Conservation (phyloP, 2,797 vertebrate genomes). For the Lepus townsendii region DNA sequence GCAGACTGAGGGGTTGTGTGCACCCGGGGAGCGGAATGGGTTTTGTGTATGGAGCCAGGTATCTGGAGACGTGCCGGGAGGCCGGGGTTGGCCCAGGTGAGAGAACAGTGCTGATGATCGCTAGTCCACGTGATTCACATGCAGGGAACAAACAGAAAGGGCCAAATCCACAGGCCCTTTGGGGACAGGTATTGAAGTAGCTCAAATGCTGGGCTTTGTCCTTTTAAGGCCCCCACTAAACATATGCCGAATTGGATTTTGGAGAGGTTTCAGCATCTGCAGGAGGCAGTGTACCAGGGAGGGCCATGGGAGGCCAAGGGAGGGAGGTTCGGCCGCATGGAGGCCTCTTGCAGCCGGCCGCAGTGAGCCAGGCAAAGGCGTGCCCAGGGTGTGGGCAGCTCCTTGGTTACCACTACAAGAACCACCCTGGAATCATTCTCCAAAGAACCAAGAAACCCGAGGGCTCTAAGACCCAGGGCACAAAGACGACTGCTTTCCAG, state of each 20-base stretch:
- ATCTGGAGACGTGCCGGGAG: neutral
- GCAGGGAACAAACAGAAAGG: neutral
- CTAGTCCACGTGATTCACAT: neutral
- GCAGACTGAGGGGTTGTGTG: neutral
- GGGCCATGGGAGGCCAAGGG: neutral
- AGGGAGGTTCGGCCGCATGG: neutral
- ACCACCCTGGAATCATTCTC: neutral
- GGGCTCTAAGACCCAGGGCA: neutral
- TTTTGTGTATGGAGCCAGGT: neutral
- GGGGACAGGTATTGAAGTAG: neutral
- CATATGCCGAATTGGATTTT: neutral
- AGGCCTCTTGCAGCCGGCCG: neutral
- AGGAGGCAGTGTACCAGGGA: neutral
- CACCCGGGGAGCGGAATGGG: too few species aligned
- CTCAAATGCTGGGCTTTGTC: neutral
- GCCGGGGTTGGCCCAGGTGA: neutral
- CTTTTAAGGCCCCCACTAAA: neutral
- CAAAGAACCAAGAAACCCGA: neutral
- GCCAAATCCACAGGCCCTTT: neutral
- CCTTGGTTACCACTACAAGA: neutral
- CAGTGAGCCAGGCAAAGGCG: neutral
- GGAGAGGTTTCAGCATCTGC: neutral
- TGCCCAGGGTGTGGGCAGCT: neutral
- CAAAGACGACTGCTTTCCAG: neutral
- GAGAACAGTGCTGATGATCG: neutral